Evolutionary conservation across 92 coral and sea anemone genomes (phyloP).

Genomic region (Parazoanthus darwini): DNA sequence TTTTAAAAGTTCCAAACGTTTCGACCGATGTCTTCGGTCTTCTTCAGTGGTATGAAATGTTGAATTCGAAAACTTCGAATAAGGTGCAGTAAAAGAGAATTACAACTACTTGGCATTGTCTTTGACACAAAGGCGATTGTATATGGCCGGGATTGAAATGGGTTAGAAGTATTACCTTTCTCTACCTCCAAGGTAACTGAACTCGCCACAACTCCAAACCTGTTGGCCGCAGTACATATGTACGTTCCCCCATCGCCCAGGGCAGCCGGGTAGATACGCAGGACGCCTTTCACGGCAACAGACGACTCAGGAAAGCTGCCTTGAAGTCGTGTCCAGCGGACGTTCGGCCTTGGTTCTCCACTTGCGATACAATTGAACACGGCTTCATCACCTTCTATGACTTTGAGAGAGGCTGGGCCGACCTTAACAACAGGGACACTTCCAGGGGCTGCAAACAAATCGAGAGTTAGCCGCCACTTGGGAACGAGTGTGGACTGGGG

Average conservation of each 20-base stretch:
- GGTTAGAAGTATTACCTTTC: conserved; percentile 61
- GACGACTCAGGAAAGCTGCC: conserved; percentile 73
- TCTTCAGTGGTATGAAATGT: too few relatives aligned
- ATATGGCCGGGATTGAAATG: too few relatives aligned
- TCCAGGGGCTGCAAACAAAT: conserved; percentile 69
- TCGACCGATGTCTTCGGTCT: too few relatives aligned
- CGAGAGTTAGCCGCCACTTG: not conserved
- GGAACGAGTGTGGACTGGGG: not conserved
- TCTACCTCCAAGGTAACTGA: conserved; percentile 68
- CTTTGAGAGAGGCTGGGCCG: conserved; percentile 62
- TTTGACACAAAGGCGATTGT: too few relatives aligned
- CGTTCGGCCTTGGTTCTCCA: conserved; percentile 78
- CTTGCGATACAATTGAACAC: conserved; percentile 72
- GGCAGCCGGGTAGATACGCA: conserved; percentile 65
- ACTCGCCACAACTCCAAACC: conserved; percentile 73
- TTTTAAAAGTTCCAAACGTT: too few relatives aligned
- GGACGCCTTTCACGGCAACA: conserved; percentile 58
- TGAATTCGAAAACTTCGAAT: too few relatives aligned
- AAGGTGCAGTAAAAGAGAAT: too few relatives aligned
- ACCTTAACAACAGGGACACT: conserved; percentile 74
- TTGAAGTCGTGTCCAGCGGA: conserved; percentile 77
- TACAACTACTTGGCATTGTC: too few relatives aligned
- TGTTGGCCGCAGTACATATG: conserved; percentile 85
- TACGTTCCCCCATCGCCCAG: conserved; percentile 77
- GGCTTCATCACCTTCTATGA: conserved; percentile 81